Evolutionary conservation across 2,113 vertebrate genomes (phyloP), one percentile per base, ranked within the genome.

Genomic region (Bos javanicus): DNA sequence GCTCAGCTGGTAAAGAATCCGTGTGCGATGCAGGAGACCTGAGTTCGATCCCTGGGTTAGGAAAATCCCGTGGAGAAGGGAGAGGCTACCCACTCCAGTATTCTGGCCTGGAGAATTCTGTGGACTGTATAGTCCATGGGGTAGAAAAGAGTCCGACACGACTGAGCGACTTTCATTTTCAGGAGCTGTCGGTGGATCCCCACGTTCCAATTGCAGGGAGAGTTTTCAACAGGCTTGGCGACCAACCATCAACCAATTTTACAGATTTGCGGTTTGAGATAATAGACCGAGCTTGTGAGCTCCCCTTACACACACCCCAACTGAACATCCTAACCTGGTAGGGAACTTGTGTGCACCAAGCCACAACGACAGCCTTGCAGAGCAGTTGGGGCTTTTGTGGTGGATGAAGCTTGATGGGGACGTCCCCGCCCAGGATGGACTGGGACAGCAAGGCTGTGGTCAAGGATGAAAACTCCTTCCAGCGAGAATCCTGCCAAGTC

Each of bases 301-400:
- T 48, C n/a, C 14, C 11, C 36, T 1, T 59, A 30, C 30, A 59
- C 39, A 30, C 33, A 60, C 30, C 14, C 6, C 76, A 50, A 2
- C 1, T 3, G 21, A 21, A 10, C 15, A 2, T 78, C 36, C 3
- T 1, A 33, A 48, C n/a, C 23, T 0, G 2, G 30, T 26, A 4
- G 30, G 17, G 57, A 17, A 33, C 17, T 67, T 39, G 25, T 33
- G 48, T 7, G 13, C 71, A 1, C 59, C n/a, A 21, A 26, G 26
- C 19, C 43, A 33, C 76, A 64, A 12, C 6, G 11, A 4, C 5
- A 39, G 13, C 28, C 3, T 3, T 39, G 9, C 13, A 3, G 21
- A 17, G 14, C 12, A 2, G 67, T 5, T 33, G 25, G 9, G 82
- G 21, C 33, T 52, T 46, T 7, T 6, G 82, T 6, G 57, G 46